Conservation (phyloP, 1,140 invertebrate genomes). For the Brachionus angularis region DNA sequence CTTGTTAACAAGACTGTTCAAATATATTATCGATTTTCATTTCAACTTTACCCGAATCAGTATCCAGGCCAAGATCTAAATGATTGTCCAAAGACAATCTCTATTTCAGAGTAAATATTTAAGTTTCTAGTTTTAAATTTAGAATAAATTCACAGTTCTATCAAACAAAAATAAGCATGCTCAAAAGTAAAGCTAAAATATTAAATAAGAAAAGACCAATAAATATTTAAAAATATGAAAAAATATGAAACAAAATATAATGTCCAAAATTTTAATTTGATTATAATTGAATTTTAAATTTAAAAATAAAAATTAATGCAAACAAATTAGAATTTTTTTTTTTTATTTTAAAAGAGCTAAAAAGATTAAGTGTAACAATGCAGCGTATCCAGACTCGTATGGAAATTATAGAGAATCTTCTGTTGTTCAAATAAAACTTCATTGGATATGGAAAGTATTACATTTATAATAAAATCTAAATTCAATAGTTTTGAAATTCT, state of each 20-base stretch:
- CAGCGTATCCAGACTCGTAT: constrained; percentile 83
- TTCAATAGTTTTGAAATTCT: neutral
- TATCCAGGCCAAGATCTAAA: constrained; percentile 88
- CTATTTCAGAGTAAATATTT: no score
- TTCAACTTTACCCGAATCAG: constrained; percentile 81
- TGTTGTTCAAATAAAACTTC: constrained; percentile 96
- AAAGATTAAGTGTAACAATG: constrained; percentile 78
- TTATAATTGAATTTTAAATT: neutral
- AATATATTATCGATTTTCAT: constrained; percentile 92
- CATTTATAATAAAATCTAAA: constrained; percentile 49
- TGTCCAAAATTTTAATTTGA: neutral
- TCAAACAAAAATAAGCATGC: no score
- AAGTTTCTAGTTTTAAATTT: no score
- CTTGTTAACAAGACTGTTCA: constrained; percentile 69
- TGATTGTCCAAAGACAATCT: constrained; percentile 89
- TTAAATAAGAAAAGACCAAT: no score
- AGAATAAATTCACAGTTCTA: no score
- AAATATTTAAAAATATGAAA: no score
- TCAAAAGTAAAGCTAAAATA: no score
- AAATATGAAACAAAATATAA: constrained; percentile 28
- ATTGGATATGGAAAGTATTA: constrained; percentile 92
- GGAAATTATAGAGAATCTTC: constrained; percentile 93
- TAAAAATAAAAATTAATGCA: no score
- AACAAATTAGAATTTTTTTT: no score
- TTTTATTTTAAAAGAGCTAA: constrained; percentile 68